phyloP scores from a whole-genome alignment of 2,888 invertebrate genomes.

The Melieria picta region DNA sequence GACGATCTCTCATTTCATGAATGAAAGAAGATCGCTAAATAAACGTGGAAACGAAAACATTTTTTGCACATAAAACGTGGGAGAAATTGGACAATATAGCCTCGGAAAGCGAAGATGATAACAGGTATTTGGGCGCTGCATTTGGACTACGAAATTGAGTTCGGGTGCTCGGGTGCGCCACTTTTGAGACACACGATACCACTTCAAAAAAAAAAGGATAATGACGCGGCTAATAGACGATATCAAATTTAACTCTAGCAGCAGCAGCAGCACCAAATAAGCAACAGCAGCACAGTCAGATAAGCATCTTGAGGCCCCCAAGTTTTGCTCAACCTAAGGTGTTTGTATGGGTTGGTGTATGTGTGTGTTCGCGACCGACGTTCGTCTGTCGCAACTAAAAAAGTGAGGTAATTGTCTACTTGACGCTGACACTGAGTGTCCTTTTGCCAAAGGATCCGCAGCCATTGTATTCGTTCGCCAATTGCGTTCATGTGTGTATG shows the following conservation, averaged over 20 bases:
- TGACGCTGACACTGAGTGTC: slow-evolving; percentile 49
- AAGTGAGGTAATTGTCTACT: slow-evolving; percentile 55
- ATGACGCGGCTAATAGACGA: slow-evolving; percentile 63
- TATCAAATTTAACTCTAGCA: slow-evolving; percentile 58
- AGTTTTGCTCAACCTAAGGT: not conserved
- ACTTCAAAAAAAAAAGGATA: slow-evolving; percentile 60
- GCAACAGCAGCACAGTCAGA: slow-evolving; percentile 45
- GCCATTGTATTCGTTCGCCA: not conserved
- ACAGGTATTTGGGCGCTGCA: slow-evolving; percentile 47
- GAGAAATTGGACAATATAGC: slow-evolving; percentile 41
- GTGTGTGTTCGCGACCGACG: no score
- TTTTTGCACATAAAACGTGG: slow-evolving; percentile 48
- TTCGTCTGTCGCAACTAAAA: not conserved
- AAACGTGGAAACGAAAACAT: slow-evolving; percentile 21
- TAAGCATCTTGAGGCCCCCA: slow-evolving; percentile 55
- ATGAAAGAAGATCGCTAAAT: slow-evolving; percentile 41
- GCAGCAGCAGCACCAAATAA: slow-evolving; percentile 1
- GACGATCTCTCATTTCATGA: slow-evolving; percentile 53
- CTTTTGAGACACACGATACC: slow-evolving; percentile 58
- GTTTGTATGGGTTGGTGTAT: no score
- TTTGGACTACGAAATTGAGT: slow-evolving; percentile 22
- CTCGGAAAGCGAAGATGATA: slow-evolving; percentile 1
- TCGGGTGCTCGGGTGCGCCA: slow-evolving; percentile 28
- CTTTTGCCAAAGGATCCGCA: slow-evolving; percentile 37
- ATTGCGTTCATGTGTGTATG: slow-evolving; percentile 2